Evolutionary conservation across 2,797 vertebrate species (phyloP), one percentile per base, ranked within the genome.

Genomic region (Silurus aristotelis): DNA sequence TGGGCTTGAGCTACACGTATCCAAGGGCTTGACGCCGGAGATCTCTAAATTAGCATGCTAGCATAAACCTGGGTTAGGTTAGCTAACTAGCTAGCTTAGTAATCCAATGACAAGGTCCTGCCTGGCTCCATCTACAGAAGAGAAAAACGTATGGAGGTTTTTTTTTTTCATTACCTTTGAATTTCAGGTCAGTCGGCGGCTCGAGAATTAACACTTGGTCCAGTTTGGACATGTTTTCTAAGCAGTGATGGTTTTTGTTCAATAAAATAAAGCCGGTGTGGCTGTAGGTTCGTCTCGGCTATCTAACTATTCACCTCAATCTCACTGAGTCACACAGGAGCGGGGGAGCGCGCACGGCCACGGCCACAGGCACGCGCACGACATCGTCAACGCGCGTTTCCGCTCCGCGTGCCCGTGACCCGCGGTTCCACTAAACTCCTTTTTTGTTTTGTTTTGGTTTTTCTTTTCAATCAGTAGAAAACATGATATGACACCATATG

Each of bases 101-200:
- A 77, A 84, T 73, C 72, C 52, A 58, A 27, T 88, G 78, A 77
- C 83, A 82, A 68, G 71, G 68, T 20, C 58, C 55, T 68, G 22
- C 31, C 76, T 31, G 25, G n/a, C 75, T 31, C 20, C 31, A 80
- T 68, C 38, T 48, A 48, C 6, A 27, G 73, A 56, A 48, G 38
- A 48, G 17, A 7, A 46, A 8, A 46, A 31, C 17, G 15, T 72
- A 76, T 6, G 48, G 83, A 31, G n/a, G 61, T 5, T 15, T 20
- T 0, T 60, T 60, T 60, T 52, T 83, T 89, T 92, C 48, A 52
- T 52, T 93, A 96, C 96, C 96, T 96, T 95, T 97, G 91, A 96
- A 97, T 94, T 96, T 96, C 89, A 97, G 96, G 90, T 97, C 96
- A 93, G 91, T 93, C 88, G 96, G 92, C 85, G 96, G 96, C 91